Percentiles rank a stretch among this genome's conserved stretches.
These are phyloP conservation scores for Eristalinus sepulchralis DNA, from an alignment of 2,888 invertebrate genomes.

Conservation along the genomic window DNA sequence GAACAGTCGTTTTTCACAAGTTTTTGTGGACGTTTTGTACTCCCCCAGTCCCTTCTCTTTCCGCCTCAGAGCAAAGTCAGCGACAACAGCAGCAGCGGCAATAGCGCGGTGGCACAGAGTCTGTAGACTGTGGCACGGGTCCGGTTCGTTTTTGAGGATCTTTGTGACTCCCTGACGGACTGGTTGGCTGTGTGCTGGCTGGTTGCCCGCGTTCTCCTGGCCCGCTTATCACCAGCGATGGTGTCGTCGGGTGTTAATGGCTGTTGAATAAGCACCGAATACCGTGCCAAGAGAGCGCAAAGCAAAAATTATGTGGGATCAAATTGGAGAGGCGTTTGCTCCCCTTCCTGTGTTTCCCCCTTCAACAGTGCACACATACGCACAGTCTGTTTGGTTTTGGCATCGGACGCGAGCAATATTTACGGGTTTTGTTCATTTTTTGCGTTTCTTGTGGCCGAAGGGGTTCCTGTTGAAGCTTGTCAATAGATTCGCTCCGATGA, in stretches of 20 bases:
- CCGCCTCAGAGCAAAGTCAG: slow-evolving; percentile 40
- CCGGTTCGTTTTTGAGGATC: slow-evolving; percentile 58
- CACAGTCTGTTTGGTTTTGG: slow-evolving; percentile 38
- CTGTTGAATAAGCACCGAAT: slow-evolving; percentile 47
- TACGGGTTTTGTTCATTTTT: not conserved
- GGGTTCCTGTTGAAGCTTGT: slow-evolving; percentile 49
- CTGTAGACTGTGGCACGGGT: slow-evolving; percentile 53
- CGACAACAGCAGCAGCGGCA: slow-evolving; percentile 21
- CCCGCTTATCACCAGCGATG: slow-evolving; percentile 27
- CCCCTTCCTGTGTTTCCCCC: slow-evolving; percentile 32
- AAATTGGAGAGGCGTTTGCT: slow-evolving; percentile 58
- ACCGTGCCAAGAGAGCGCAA: slow-evolving; percentile 44
- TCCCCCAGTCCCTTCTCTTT: slow-evolving; percentile 25
- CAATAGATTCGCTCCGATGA: slow-evolving; percentile 56
- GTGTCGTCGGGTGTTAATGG: slow-evolving; percentile 67
- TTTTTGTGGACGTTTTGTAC: slow-evolving; percentile 20
- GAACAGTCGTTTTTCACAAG: slow-evolving; percentile 20
- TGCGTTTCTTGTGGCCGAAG: not conserved
- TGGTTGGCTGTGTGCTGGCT: slow-evolving; percentile 34
- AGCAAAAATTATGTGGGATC: slow-evolving; percentile 60
- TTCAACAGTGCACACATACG: slow-evolving; percentile 3
- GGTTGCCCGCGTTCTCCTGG: slow-evolving; percentile 26
- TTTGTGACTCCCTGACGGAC: slow-evolving; percentile 51
- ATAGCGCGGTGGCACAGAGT: slow-evolving; percentile 23
- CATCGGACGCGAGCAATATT: slow-evolving; percentile 33